Evolutionary conservation across 2,888 invertebrate genomes (phyloP).

Genomic region (Ophraella communa): DNA sequence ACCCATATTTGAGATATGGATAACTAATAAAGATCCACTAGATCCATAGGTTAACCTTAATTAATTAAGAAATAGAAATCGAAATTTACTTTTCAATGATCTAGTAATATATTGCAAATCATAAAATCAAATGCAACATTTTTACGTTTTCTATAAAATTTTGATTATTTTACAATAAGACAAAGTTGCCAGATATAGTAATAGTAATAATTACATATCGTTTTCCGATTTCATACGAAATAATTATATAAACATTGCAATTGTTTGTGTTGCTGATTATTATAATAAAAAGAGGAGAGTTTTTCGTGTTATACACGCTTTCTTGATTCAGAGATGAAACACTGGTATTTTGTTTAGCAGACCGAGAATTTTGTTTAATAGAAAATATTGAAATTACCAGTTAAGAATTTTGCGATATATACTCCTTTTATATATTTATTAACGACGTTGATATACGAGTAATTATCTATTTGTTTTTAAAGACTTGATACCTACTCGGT

Average conservation of each 20-base stretch:
- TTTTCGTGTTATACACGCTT: slow-evolving; percentile 49
- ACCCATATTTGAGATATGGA: too few relatives aligned
- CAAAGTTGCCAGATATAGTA: slow-evolving; percentile 2
- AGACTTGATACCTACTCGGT: slow-evolving; percentile 10
- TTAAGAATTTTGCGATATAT: slow-evolving; percentile 14
- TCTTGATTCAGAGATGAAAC: slow-evolving; percentile 54
- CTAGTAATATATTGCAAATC: too few relatives aligned
- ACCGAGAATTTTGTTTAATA: slow-evolving; percentile 43
- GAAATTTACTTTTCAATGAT: too few relatives aligned
- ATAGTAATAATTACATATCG: slow-evolving; percentile 39
- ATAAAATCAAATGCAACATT: too few relatives aligned
- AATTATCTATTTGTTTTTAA: slow-evolving; percentile 19
- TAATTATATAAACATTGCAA: slow-evolving; percentile 53
- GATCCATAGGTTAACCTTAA: too few relatives aligned
- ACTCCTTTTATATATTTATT: slow-evolving; percentile 11
- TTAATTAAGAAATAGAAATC: too few relatives aligned
- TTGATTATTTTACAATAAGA: slow-evolving; percentile 1
- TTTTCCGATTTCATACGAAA: slow-evolving; percentile 43
- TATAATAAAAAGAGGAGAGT: slow-evolving; percentile 45
- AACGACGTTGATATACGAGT: background rate
- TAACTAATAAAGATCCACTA: too few relatives aligned
- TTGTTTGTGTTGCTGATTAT: slow-evolving; percentile 38
- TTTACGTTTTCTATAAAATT: background rate
- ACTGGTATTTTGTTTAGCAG: slow-evolving; percentile 40
- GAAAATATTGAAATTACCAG: slow-evolving; percentile 41